phyloP scores from a whole-genome alignment of 2,797 vertebrate species.

The Channa striata region DNA sequence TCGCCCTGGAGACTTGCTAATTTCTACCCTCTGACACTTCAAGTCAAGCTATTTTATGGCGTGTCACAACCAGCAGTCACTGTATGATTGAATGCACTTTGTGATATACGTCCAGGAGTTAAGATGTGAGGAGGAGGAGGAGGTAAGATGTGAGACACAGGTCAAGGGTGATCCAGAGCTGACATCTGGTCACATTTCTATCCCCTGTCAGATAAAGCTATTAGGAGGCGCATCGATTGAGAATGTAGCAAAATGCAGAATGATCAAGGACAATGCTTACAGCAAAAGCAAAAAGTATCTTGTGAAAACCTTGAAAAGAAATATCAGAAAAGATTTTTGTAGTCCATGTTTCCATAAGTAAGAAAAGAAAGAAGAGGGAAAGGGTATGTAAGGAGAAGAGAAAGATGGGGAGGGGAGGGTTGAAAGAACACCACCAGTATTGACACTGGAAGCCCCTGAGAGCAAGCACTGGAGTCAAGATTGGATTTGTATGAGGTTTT shows the following conservation, averaged over 20 bases:
- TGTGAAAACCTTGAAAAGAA: conserved; percentile 9
- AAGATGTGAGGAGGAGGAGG: conserved; percentile 1
- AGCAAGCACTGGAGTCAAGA: conserved; percentile 51
- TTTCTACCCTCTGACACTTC: not conserved
- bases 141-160: conserved; percentile 10
- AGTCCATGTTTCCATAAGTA: not conserved
- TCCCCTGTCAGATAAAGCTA: conserved; percentile 7
- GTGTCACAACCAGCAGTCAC: not conserved
- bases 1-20: not conserved
- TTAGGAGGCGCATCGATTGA: not conserved
- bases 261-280: not conserved
- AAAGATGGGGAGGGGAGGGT: conserved; percentile 47
- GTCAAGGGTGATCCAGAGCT: conserved; percentile 27
- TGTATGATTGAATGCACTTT: conserved; percentile 10
- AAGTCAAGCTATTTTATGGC: conserved; percentile 9
- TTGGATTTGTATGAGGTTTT: conserved; percentile 72
- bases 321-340: not conserved
- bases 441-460: conserved; percentile 64
- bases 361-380: conserved; percentile 1
- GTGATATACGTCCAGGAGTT: conserved; percentile 10
- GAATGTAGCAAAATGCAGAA: not conserved
- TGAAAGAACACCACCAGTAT: conserved; percentile 54
- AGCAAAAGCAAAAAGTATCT: not conserved
- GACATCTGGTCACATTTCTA: conserved; percentile 24
- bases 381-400: conserved; percentile 23